A percentile compares a stretch with the other conserved stretches of the same genome.
Conservation (phyloP, 1,140 invertebrate species). For the Drosophila parvula region DNA sequence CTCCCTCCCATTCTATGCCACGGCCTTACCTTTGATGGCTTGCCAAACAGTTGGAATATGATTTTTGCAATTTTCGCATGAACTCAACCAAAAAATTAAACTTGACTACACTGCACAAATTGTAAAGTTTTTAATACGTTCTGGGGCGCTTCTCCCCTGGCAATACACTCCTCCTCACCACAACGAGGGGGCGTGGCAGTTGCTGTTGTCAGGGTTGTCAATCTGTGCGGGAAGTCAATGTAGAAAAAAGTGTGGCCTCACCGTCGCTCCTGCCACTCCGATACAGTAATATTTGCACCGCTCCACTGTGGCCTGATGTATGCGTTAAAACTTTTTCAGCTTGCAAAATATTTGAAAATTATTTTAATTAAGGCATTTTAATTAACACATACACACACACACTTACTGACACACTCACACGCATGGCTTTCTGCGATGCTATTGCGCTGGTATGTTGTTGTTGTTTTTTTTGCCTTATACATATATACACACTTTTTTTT, state of each 20-base stretch:
- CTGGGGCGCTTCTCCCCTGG: slow-evolving; percentile 27
- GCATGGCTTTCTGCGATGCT: slow-evolving; percentile 12
- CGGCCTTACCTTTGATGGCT: slow-evolving; percentile 74
- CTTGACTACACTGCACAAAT: slow-evolving; percentile 76
- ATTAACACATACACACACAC: slow-evolving; percentile 68
- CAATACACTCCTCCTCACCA: background rate
- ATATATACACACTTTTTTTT: slow-evolving; percentile 20
- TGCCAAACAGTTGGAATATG: slow-evolving; percentile 81
- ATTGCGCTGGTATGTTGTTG: slow-evolving; percentile 16
- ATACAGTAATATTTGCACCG: slow-evolving; percentile 34
- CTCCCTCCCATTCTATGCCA: background rate
- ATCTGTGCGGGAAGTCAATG: slow-evolving; percentile 68
- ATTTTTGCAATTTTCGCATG: slow-evolving; percentile 82
- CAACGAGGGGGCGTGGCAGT: slow-evolving; percentile 40
- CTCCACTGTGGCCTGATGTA: slow-evolving; percentile 14
- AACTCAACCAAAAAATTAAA: slow-evolving; percentile 82
- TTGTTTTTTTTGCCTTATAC: slow-evolving; percentile 13
- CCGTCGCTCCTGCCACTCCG: slow-evolving; percentile 11
- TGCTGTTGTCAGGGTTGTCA: slow-evolving; percentile 66
- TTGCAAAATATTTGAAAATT: slow-evolving; percentile 69
- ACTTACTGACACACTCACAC: slow-evolving; percentile 28
- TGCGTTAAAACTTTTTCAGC: slow-evolving; percentile 42
- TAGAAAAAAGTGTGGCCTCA: slow-evolving; percentile 38
- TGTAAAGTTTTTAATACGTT: slow-evolving; percentile 82
- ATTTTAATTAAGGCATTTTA: slow-evolving; percentile 79